Percentiles rank a stretch among this genome's conserved stretches.
Conservation (phyloP, 2,113 vertebrate species). For the Arenaria interpres region DNA sequence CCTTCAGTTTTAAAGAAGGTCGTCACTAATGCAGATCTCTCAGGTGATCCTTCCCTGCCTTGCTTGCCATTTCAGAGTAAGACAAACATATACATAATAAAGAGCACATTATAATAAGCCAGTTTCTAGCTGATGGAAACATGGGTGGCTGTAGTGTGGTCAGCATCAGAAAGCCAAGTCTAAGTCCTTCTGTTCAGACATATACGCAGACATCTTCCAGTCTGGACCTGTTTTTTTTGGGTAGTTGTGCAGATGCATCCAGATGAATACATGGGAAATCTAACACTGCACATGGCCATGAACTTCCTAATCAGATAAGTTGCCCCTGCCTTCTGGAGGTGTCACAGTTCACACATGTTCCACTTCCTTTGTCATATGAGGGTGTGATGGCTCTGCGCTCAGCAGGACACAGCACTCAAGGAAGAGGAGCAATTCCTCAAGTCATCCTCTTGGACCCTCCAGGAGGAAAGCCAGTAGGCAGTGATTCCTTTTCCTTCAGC, state of each 20-base stretch:
- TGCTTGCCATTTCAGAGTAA: neutral
- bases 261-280: neutral
- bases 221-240: neutral
- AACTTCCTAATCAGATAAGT: neutral
- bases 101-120: neutral
- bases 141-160: neutral
- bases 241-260: neutral
- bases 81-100: neutral
- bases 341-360: neutral
- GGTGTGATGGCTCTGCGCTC: neutral
- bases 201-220: neutral
- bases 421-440: neutral
- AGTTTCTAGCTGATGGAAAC: neutral
- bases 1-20: neutral
- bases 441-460: neutral
- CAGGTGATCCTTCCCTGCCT: neutral
- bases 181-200: neutral
- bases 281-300: neutral
- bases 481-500: neutral
- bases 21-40: neutral
- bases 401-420: neutral
- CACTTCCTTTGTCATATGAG: neutral
- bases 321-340: neutral
- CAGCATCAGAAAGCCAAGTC: neutral
- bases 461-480: neutral